Evolutionary conservation across 2,113 vertebrate species (phyloP), one percentile per base, ranked within the genome.

Genomic region (Epinephelus cyanopodus): DNA sequence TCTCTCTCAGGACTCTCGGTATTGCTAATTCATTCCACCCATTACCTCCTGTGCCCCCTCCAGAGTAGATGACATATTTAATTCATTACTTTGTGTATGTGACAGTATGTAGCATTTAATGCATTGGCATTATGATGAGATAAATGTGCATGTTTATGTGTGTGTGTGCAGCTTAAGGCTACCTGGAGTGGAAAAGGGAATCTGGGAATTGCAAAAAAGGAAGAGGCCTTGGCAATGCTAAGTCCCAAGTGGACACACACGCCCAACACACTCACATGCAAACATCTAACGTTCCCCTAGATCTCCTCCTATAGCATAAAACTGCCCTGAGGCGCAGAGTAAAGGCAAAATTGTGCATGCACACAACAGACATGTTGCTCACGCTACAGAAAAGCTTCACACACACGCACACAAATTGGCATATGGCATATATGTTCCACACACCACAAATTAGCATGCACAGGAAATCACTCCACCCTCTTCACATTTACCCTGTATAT

Each of bases 11-110:
- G 33, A 63, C 68, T 62, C 70, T 50, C 29, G 11, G 4, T 87
- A 86, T 89, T 62, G 79, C 52, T 92, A 85, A 89, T 90, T 78
- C 74, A 79, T 84, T 64, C 13, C 64, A 19, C 19, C 65, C 53
- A n/a, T 69, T 64, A 47, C 29, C 68, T 56, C 57, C 11, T 64
- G 47, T 58, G 25, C 68, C 67, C 56, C 52, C 64, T 54, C 63
- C 45, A 42, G 39, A 79, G 70, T 48, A 21, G 54, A 60, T 48
- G 27, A 2, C 78, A 87, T 87, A 66, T 84, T 89, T 89, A 82
- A 91, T 90, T 87, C 74, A 89, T 84, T 11, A 50, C n/a, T 70
- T 73, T 70, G 54, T 73, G 67, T 79, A 39, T n/a, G 17, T 45
- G 62, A 33, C 54, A 25, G 72, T 56, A n/a, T 74, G 60, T 54